These are phyloP conservation scores for Tangara arthus DNA, from an alignment of 2,797 vertebrate genomes.

Conservation along the genomic window DNA sequence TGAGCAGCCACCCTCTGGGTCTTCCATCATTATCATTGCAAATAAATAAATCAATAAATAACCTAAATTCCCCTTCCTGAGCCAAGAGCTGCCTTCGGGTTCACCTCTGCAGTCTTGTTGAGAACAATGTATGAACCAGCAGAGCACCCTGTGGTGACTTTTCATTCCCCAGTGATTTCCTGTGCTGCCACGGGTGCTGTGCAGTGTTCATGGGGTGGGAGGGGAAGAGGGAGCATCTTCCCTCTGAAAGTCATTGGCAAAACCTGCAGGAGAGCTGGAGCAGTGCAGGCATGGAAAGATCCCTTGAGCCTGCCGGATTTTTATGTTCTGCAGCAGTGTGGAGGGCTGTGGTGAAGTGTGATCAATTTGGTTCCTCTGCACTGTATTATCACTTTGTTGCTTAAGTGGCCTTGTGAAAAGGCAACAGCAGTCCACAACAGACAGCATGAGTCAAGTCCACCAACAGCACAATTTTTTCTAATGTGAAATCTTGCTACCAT, in stretches of 20 bases:
- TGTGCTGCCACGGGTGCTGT: not conserved
- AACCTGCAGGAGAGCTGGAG: not conserved
- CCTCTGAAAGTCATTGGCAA: constrained; percentile 11
- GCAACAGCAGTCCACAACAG: accelerated
- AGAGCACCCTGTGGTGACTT: not conserved
- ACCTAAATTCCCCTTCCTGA: not conserved
- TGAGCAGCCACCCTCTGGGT: constrained; percentile 18
- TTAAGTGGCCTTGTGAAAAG: constrained; percentile 19
- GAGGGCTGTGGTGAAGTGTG: constrained; percentile 10
- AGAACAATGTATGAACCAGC: constrained; percentile 35
- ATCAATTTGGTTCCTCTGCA: constrained; percentile 13
- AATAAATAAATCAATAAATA: constrained; percentile 61
- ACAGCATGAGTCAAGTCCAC: not conserved
- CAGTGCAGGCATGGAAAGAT: not conserved
- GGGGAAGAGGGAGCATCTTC: not conserved
- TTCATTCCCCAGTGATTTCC: constrained; percentile 11
- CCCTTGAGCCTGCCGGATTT: not conserved
- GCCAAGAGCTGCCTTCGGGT: constrained; percentile 46
- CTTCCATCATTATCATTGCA: constrained; percentile 36
- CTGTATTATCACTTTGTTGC: not conserved
- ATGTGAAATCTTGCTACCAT: not conserved
- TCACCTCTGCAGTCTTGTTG: constrained; percentile 58
- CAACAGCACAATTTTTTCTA: not conserved
- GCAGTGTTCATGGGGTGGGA: not conserved
- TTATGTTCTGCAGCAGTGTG: not conserved